These are phyloP conservation scores for Cassiopea andromeda DNA, from an alignment of 30 jellyfish, hydroid and myxozoan species.

Conservation along the genomic window DNA sequence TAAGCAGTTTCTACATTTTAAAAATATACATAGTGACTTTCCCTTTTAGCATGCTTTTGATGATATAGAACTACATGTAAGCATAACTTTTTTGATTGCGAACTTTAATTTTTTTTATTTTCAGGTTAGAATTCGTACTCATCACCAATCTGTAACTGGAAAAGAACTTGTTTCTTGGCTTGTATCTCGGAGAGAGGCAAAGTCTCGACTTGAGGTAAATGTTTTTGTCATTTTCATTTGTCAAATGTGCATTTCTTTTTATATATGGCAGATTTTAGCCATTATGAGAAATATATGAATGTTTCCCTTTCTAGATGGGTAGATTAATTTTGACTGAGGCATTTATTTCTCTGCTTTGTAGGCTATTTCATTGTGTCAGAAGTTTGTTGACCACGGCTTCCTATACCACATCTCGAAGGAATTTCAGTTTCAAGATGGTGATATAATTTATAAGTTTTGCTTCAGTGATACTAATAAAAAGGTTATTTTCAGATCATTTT, in stretches of 20 bases:
- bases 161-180: constrained; percentile 90
- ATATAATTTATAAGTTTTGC: constrained; percentile 65
- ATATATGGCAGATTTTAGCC: no score
- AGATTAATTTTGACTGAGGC: no score
- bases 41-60: no score
- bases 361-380: constrained; percentile 38
- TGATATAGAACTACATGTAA: no score
- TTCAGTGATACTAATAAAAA: constrained; percentile 41
- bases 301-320: no score
- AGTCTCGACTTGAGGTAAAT: constrained; percentile 76
- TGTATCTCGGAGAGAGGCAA: constrained; percentile 81
- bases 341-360: neutral
- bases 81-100: no score
- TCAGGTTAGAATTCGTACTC: constrained; percentile 91
- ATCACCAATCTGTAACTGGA: constrained; percentile 76
- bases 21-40: no score
- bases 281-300: no score
- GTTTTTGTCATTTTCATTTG: neutral
- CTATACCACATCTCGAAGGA: constrained; percentile 78
- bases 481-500: constrained; percentile 12
- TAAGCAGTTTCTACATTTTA: no score
- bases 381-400: constrained; percentile 57
- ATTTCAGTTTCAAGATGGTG: constrained; percentile 71
- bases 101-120: neutral
- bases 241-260: no score